Conservation (phyloP, 2,797 vertebrate species). For the Melanotaenia trifasciata region DNA sequence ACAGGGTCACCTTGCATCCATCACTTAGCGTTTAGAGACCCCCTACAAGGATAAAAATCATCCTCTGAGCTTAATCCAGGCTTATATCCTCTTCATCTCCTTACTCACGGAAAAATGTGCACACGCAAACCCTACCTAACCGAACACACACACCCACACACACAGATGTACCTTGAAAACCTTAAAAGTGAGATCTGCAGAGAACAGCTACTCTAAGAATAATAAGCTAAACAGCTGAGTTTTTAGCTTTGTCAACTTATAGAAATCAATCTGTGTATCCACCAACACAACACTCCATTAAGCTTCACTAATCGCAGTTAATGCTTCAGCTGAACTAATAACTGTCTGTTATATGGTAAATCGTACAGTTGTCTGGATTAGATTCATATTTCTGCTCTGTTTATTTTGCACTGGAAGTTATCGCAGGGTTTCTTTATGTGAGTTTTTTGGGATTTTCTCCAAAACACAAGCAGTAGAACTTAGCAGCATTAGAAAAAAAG, state of each 20-base stretch:
- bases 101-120: conserved; percentile 51
- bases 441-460: too few relatives aligned
- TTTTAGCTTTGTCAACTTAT: conserved; percentile 29
- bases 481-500: too few relatives aligned
- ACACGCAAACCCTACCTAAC: conserved; percentile 16
- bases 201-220: conserved; percentile 20
- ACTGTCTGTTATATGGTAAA: background rate
- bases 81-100: conserved; percentile 79
- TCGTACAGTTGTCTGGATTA: background rate
- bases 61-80: conserved; percentile 83
- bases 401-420: background rate
- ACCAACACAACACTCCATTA: conserved; percentile 1
- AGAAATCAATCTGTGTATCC: conserved; percentile 22
- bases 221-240: conserved; percentile 53
- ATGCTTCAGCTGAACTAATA: conserved; percentile 6
- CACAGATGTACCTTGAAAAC: conserved; percentile 26
- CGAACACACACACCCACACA: conserved; percentile 9
- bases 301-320: background rate
- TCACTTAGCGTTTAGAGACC: conserved; percentile 80
- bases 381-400: background rate
- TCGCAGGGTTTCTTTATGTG: too few relatives aligned
- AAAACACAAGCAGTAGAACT: too few relatives aligned
- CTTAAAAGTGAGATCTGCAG: conserved; percentile 26
- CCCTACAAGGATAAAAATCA: conserved; percentile 83
- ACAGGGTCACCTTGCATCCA: conserved; percentile 83